A percentile compares a stretch with the other conserved stretches of the same genome.
These are phyloP conservation scores for Hirtodrosophila trivittata DNA, from an alignment of 2,888 invertebrate species.

Conservation along the genomic window DNA sequence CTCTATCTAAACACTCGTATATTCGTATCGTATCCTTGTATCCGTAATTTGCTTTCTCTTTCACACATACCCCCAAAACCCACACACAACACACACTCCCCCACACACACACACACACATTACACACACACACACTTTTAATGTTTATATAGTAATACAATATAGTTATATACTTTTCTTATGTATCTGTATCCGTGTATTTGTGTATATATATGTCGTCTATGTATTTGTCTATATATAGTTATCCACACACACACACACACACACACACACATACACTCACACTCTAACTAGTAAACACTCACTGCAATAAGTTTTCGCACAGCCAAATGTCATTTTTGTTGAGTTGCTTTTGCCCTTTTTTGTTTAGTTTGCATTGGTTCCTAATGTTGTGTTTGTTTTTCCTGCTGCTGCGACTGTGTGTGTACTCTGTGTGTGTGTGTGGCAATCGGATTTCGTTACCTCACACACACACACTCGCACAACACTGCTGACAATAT, in stretches of 20 bases:
- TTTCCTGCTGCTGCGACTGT: slow-evolving; percentile 16
- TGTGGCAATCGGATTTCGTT: slow-evolving; percentile 35
- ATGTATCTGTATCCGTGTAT: slow-evolving; percentile 17
- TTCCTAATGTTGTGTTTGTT: slow-evolving; percentile 42
- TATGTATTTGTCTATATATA: slow-evolving; percentile 7
- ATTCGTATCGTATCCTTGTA: slow-evolving; percentile 34
- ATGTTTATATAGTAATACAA: slow-evolving; percentile 14
- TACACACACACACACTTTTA: not conserved
- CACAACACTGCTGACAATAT: slow-evolving; percentile 60
- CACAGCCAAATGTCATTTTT: slow-evolving; percentile 44
- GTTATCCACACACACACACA: slow-evolving; percentile 1
- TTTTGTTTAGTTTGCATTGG: slow-evolving; percentile 45
- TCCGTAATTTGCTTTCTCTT: slow-evolving; percentile 38
- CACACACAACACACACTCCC: slow-evolving; percentile 4
- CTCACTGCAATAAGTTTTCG: slow-evolving; percentile 57
- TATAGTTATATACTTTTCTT: slow-evolving; percentile 20
- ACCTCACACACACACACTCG: slow-evolving; percentile 27
- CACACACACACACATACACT: slow-evolving; percentile 17
- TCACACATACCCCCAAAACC: slow-evolving; percentile 14
- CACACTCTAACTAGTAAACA: slow-evolving; percentile 22
- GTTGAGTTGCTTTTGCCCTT: slow-evolving; percentile 14
- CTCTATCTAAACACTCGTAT: slow-evolving; percentile 36
- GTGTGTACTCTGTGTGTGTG: slow-evolving; percentile 5
- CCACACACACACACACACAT: not conserved
- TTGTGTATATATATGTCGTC: slow-evolving; percentile 6